Evolutionary conservation across 2,888 invertebrate species (phyloP), one percentile per base, ranked within the genome.

Genomic region (Lingula anatina): DNA sequence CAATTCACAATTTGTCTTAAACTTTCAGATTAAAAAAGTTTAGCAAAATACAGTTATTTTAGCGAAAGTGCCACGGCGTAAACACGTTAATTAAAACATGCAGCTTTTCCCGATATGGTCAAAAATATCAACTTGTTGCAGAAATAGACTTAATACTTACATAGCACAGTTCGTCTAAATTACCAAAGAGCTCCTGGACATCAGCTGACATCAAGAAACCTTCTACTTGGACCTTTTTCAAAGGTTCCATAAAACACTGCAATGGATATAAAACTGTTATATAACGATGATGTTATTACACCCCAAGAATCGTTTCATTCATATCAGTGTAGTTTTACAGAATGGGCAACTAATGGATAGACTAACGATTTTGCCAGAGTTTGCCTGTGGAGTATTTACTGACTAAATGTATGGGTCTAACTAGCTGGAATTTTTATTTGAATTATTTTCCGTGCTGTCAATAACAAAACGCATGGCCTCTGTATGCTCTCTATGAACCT

Each of bases 201-300:
- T 84, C 84, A 7, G 83, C 82, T 61, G 81, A 82, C 81, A 84
- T 82, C 12, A 83, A 78, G 64, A 80, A 82, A 12, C 83, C 84
- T 64, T 84, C 84, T 9, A 84, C 84, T 67, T 84, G 84, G 28
- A 83, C 80, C 61, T 82, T 81, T 71, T 84, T 84, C 64, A 84
- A 62, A 1, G 84, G 84, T 62, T 84, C 83, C 79, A 84, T 81
- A 68, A 83, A 84, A 53, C 83, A 83, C 81, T 83, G 65, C 12
- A 70, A 57, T 54, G n/a, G 40, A 23, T 12, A 21, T 15, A 40
- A 39, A 3, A 5, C 12, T 39, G 35, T n/a, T n/a, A n/a, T n/a
- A n/a, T n/a, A n/a, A n/a, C n/a, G n/a, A n/a, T n/a, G n/a, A n/a
- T n/a, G n/a, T n/a, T n/a, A n/a, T n/a, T n/a, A n/a, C n/a, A n/a